Base-by-base conservation (phyloP, 2,113 vertebrate species). In the Ivindomyrus marchei region DNA sequence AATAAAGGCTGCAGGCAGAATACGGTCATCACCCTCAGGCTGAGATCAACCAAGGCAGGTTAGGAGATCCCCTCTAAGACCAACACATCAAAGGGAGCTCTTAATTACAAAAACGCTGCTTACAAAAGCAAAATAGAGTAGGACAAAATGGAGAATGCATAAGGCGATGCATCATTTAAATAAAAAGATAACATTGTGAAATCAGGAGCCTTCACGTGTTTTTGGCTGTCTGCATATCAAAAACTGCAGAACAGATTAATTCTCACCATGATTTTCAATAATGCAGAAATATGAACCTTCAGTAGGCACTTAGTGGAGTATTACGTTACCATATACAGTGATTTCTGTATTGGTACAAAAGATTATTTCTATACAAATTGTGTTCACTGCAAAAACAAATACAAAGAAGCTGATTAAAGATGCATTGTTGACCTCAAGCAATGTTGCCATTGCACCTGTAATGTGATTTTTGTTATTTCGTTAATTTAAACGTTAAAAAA, bases 81-180 rank as follows among this genome's bases (percentile, higher is more conserved):
- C n/a, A 0, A 83, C 91, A 80, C 91, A 46, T 49, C 88, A 1
- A 88, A 92, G 89, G 93, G 92, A 70, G 87, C 88, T 66, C 91
- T 91, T 94, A 93, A 95, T 87, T 87, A 93, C 74, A 15, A 92
- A 89, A 89, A 85, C 93, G 94, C 94, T 93, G 95, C 95, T 96
- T 94, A 95, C 92, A 93, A 92, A 94, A 93, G 94, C 94, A 93
- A 92, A 93, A 94, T 92, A 93, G 91, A 85, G 91, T 93, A 10
- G 91, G 89, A 91, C 93, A 95, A 93, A 94, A 77, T 6, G 31
- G 31, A 77, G 66, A 36, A 74, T 13, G 10, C 31, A 7, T 15
- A 74, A 27, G 70, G 31, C 3, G 15, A 92, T 91, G 85, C 88
- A 74, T 42, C 89, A 70, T 91, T 86, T 89, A 92, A 92, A 92